Percentiles rank a stretch among this genome's conserved stretches.
phyloP scores from a whole-genome alignment of 1,140 invertebrate genomes.

The Aphidius ervi region DNA sequence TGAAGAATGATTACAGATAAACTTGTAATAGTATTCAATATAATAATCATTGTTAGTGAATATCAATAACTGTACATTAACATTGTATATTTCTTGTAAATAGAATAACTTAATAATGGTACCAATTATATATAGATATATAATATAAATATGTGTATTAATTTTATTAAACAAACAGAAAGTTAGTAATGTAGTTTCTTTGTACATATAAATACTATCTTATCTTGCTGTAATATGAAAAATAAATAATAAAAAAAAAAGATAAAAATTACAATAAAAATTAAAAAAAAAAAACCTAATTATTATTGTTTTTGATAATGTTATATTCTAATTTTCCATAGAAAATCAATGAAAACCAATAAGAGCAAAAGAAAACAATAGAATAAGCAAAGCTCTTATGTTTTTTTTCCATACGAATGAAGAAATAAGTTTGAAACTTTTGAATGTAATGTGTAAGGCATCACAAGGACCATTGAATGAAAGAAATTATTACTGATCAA shows the following conservation, averaged over 20 bases:
- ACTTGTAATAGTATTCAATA: slow-evolving; percentile 15
- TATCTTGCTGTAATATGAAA: slow-evolving; percentile 27
- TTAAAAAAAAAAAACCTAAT: background rate
- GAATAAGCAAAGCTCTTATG: too few relatives aligned
- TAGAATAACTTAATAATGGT: slow-evolving; percentile 25
- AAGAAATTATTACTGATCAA: too few relatives aligned
- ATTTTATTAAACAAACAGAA: slow-evolving; percentile 22
- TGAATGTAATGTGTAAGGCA: too few relatives aligned
- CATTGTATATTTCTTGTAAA: slow-evolving; percentile 31
- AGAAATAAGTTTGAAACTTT: too few relatives aligned
- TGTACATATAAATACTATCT: slow-evolving; percentile 25
- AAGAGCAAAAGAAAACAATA: too few relatives aligned
- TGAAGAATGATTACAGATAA: background rate
- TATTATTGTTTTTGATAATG: too few relatives aligned
- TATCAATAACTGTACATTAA: slow-evolving; percentile 26
- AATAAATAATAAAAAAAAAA: background rate
- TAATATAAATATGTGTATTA: slow-evolving; percentile 28
- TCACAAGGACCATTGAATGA: too few relatives aligned
- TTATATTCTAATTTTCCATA: too few relatives aligned
- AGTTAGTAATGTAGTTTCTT: slow-evolving; percentile 22
- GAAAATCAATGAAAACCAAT: too few relatives aligned
- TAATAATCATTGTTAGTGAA: slow-evolving; percentile 21
- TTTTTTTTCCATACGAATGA: too few relatives aligned
- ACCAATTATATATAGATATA: slow-evolving; percentile 22
- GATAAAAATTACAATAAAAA: slow-evolving; percentile 14